Conservation (phyloP, 1,140 invertebrate species). For the Sarcophaga peregrina region DNA sequence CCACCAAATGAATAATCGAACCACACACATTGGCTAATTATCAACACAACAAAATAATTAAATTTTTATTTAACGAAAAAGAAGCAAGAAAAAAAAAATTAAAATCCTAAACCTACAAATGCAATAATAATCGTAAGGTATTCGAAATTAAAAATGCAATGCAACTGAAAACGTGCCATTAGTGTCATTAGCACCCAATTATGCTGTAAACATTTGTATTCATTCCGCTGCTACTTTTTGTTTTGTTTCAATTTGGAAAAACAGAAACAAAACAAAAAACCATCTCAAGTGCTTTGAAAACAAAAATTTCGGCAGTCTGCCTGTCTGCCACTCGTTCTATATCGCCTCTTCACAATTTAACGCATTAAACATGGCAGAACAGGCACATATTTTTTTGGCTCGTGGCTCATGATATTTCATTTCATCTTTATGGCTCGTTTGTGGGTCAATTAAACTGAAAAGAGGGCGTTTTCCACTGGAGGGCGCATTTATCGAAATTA, state of each 20-base stretch:
- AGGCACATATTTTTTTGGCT: constrained; percentile 25
- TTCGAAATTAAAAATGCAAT: not conserved
- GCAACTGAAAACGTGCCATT: constrained; percentile 19
- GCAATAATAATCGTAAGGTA: not conserved
- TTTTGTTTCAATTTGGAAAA: not conserved
- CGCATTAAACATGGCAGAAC: not conserved
- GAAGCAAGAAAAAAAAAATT: not conserved
- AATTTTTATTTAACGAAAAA: not conserved
- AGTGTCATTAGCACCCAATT: constrained; percentile 41
- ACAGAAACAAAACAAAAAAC: constrained; percentile 25
- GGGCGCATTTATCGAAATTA: constrained; percentile 14
- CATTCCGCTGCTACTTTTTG: not conserved
- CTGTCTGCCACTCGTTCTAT: constrained; percentile 29
- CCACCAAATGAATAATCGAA: constrained; percentile 18
- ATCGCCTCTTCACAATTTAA: not conserved
- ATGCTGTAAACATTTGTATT: constrained; percentile 29
- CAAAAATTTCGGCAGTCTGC: constrained; percentile 18
- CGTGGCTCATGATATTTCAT: constrained; percentile 13
- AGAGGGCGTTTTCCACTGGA: constrained; percentile 14
- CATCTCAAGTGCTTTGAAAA: constrained; percentile 15
- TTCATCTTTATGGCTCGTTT: not conserved
- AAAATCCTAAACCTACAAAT: not conserved
- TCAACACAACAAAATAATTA: constrained; percentile 20
- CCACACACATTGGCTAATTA: constrained; percentile 21
- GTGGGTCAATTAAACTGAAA: constrained; percentile 10